Percentiles rank a stretch among this genome's conserved stretches.
phyloP scores from a whole-genome alignment of 2,113 vertebrate genomes.

The Indicator maculatus region DNA sequence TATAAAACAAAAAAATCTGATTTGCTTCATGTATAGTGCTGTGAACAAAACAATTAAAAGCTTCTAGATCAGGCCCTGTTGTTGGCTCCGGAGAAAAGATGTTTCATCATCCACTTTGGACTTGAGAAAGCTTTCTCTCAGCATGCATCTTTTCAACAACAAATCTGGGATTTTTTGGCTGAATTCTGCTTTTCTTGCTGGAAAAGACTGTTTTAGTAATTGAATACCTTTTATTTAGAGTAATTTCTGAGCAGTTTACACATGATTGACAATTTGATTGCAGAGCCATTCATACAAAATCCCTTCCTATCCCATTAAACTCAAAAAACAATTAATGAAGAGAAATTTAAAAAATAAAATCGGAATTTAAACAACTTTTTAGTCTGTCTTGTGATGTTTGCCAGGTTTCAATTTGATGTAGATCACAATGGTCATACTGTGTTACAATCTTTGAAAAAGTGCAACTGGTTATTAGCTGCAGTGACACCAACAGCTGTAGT shows the following conservation, averaged over 20 bases:
- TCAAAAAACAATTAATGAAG: not conserved
- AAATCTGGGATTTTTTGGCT: not conserved
- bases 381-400: not conserved
- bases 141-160: not conserved
- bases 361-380: not conserved
- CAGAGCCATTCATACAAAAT: not conserved
- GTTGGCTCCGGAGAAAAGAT: not conserved
- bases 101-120: not conserved
- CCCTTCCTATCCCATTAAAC: not conserved
- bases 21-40: not conserved
- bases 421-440: slow-evolving; percentile 56
- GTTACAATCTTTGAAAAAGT: slow-evolving; percentile 41
- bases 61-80: not conserved
- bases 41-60: not conserved
- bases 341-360: not conserved
- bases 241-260: not conserved
- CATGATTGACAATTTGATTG: not conserved
- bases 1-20: not conserved
- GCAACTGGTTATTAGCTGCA: slow-evolving; percentile 55
- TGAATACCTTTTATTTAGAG: not conserved
- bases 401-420: slow-evolving; percentile 23
- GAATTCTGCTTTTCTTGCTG: not conserved
- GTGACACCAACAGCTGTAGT: slow-evolving; percentile 55
- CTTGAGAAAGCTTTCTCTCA: not conserved
- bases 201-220: not conserved